A percentile compares a stretch with the other conserved stretches of the same genome.
Evolutionary conservation across 2,888 invertebrate genomes (phyloP).

Genomic region (Brachynemurus nebulosus): DNA sequence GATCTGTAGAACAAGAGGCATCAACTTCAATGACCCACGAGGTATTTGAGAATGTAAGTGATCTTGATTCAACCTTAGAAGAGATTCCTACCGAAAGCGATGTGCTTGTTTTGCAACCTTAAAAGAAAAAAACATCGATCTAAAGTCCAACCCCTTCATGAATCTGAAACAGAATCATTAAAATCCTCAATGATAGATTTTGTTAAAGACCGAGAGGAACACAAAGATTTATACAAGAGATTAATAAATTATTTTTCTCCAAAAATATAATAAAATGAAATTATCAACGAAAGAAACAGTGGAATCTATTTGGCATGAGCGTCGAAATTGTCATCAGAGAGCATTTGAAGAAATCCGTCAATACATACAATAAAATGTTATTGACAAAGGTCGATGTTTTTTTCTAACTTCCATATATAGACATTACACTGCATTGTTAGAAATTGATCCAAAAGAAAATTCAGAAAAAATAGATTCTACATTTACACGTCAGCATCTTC

Average conservation of each 20-base stretch:
- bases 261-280: slow-evolving; percentile 16
- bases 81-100: slow-evolving; percentile 11
- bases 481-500: slow-evolving; percentile 19
- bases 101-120: slow-evolving; percentile 13
- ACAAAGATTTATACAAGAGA: slow-evolving; percentile 16
- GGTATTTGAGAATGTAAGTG: slow-evolving; percentile 10
- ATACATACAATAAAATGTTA: slow-evolving; percentile 19
- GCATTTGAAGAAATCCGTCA: slow-evolving; percentile 19
- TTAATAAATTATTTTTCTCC: slow-evolving; percentile 13
- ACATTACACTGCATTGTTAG: slow-evolving; percentile 19
- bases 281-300: slow-evolving; percentile 14
- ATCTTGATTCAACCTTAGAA: slow-evolving; percentile 10
- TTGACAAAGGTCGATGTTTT: slow-evolving; percentile 20
- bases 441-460: slow-evolving; percentile 17
- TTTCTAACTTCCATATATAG: slow-evolving; percentile 20
- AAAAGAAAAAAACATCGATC: slow-evolving; percentile 11
- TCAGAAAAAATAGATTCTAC: slow-evolving; percentile 13
- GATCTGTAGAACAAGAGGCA: neutral
- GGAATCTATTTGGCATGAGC: slow-evolving; percentile 20
- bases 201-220: slow-evolving; percentile 12
- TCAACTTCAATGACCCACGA: slow-evolving; percentile 9
- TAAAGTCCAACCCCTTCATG: slow-evolving; percentile 13
- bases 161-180: slow-evolving; percentile 6
- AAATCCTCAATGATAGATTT: neutral
- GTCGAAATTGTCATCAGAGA: slow-evolving; percentile 19